Base-by-base conservation (phyloP, 1,140 invertebrate species). In the Sycophaga agraensis region DNA sequence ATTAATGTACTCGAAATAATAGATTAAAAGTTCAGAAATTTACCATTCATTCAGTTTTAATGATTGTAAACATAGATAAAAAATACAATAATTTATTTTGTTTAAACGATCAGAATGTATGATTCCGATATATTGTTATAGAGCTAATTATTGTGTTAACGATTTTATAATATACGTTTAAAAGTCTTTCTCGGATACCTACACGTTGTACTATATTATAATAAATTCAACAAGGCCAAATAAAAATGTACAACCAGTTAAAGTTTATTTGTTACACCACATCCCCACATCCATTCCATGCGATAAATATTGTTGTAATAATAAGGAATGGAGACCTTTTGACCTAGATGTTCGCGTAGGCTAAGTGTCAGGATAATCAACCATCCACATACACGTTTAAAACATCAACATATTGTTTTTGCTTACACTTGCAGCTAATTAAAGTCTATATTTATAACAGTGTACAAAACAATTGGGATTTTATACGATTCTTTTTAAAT, bases 41-140 rank as follows among this genome's bases (percentile, higher is more conserved):
- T 9, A 24, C 28, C 37, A 51, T 45, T n/a, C 3, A 35, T 51
- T 43, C 16, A 50, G n/a, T 40, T 59, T 42, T 42, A 51, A 42
- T 50, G 16, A 31, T 6, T 45, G 39, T 53, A 60, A 53, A 60
- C 49, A 53, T 53, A 60, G 39, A 26, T 60, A 60, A 60, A 60
- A 58, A 60, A 37, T 53, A 53, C n/a, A 53, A 59, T 35, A 53
- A 60, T 34, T 45, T 53, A 24, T n/a, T 59, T 59, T 53, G 50
- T 60, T 60, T 21, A 22, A 26, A 3, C 45, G 26, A 22, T 19
- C 39, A 46, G 57, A 51, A 34, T 34, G 14, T 7, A 37, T 12
- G 2, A 58, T 51, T 26, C 28, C 19, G 22, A 11, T 50, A 6
- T 19, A 24, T 35, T 46, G 17, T 60, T 51, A 60, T 19, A 53